Base-by-base conservation (phyloP, 2,888 invertebrate genomes). In the Rhopalosiphum nymphaeae region DNA sequence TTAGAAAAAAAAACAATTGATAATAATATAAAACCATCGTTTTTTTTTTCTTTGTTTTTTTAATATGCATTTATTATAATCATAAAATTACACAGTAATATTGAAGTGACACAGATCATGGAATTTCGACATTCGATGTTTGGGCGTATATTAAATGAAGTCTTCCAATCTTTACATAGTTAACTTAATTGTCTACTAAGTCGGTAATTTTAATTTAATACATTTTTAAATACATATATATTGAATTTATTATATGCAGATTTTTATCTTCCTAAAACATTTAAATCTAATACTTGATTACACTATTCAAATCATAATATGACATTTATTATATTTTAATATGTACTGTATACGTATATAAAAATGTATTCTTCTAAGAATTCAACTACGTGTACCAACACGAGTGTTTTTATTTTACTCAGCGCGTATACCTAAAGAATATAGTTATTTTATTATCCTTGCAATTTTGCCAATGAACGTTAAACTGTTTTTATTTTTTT, bases 391-490 rank as follows among this genome's bases (percentile, higher is more conserved):
- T 36, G 16, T 67, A 67, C 36, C n/a, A 78, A 36, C 16, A 7
- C 5, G 9, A 21, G 42, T 78, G 21, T 42, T 78, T 78, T 78
- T 36, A 78, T 67, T 67, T 67, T 67, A 67, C 9, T 21, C 78
- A 7, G 36, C 78, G 36, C 36, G 9, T 67, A 36, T 36, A 21
- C 36, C 78, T 21, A 44, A 16, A 1, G 7, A 57, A 57, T 57
- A 36, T 53, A 26, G 0, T 89, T 57, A 89, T 89, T 89, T 57
- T 57, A 56, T 89, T 21, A 16, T 16, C 13, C 21, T 57, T 44
- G 44, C 85, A 13, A 44, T 91, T 92, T 92, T 36, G 86, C 92
- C 86, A 92, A 61, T 61, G 13, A 46, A 89, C 61, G 36, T 49
- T 57, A 61, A 86, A 88, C 57, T 42, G n/a, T 84, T 25, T 16